Evolutionary conservation across 2,797 vertebrate genomes (phyloP).

Genomic region (Garrulus glandarius): DNA sequence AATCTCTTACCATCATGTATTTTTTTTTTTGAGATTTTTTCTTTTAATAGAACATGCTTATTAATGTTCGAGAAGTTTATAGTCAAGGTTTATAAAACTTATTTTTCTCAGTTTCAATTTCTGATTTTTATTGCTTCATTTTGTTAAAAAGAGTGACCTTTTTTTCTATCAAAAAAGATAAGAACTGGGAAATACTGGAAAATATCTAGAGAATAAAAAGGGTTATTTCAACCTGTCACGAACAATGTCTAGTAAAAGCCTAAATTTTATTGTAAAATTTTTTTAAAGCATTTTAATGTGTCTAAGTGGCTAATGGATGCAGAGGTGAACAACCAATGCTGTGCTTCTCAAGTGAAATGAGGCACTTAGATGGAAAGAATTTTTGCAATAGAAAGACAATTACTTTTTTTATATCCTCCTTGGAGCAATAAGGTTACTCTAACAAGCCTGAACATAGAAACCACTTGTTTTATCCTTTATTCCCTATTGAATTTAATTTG

Average conservation of each 20-base stretch:
- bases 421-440: not conserved
- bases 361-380: not conserved
- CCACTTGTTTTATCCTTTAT: not conserved
- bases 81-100: not conserved
- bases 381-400: slow-evolving; percentile 2
- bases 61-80: not conserved
- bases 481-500: not conserved
- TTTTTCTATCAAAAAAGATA: not conserved
- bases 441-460: not conserved
- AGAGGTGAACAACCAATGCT: not conserved
- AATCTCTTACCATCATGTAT: not conserved
- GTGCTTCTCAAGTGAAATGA: not conserved
- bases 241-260: not conserved
- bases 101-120: not conserved
- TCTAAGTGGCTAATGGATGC: not conserved
- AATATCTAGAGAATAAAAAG: not conserved
- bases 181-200: not conserved
- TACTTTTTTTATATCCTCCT: not conserved
- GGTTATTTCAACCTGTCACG: not conserved
- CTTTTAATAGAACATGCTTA: not conserved
- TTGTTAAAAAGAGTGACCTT: not conserved
- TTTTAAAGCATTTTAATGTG: not conserved
- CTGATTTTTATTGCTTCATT: not conserved
- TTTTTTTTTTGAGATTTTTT: not conserved
- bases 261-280: not conserved